Base-by-base conservation (phyloP, 2,113 vertebrate genomes). In the Cyprinodon tularosa region DNA sequence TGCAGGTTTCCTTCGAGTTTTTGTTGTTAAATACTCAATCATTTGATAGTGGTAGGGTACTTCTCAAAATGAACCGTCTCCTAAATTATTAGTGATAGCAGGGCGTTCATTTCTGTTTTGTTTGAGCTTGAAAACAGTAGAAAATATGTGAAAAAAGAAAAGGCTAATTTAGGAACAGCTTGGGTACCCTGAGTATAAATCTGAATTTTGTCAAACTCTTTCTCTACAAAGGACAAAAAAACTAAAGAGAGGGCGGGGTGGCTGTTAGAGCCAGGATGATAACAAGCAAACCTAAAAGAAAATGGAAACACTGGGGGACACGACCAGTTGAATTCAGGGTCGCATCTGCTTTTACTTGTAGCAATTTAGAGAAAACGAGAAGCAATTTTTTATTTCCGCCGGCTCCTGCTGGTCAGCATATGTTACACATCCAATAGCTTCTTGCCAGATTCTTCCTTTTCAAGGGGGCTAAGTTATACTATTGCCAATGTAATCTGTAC, bases 311-410 rank as follows among this genome's bases (percentile, higher is more conserved):
- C 70, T 81, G 76, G 45, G 37, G 68, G 62, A 83, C 74, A 76
- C 59, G 17, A 77, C 44, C 74, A 50, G 72, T 77, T 81, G 80
- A 88, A 85, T 77, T 77, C 65, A 42, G n/a, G 71, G 81, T 60
- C 72, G 9, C 88, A 84, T 88, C 83, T 91, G 85, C 77, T 84
- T 86, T 83, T 80, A 88, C 77, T 84, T 66, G 84, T 71, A 83
- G 68, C 82, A 85, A 90, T 92, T 91, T 90, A 63, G 75, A 84
- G 84, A 70, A 80, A 91, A 87, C 84, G 90, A 89, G 85, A 81
- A 40, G 38, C 84, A 86, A 89, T 90, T 86, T 86, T 68, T 86
- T 57, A 57, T 83, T 82, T 68, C 74, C 74, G 71, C 73, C 76
- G 66, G 62, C 71, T 75, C 50, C 48, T 3, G 5, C 62, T 79